phyloP scores from a whole-genome alignment of 2,888 invertebrate genomes.

The Mechanitis messenoides region DNA sequence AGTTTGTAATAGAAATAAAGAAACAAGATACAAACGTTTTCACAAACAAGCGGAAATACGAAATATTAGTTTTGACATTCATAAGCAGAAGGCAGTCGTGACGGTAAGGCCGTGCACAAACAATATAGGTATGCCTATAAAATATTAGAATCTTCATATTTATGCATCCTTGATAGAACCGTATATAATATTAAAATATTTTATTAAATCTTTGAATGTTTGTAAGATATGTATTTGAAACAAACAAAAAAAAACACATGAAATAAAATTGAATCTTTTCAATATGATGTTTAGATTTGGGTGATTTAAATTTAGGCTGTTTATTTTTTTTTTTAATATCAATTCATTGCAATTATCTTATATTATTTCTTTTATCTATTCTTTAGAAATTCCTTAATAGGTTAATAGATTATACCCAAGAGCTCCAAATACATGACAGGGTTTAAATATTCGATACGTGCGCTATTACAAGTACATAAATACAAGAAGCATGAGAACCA shows the following conservation, averaged over 20 bases:
- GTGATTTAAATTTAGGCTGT: no score
- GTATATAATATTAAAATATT: background rate
- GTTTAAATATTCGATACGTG: slow-evolving; percentile 41
- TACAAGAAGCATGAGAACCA: slow-evolving; percentile 30
- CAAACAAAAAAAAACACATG: no score
- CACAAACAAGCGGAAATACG: slow-evolving; percentile 26
- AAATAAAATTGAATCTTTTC: no score
- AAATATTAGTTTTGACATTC: slow-evolving; percentile 33
- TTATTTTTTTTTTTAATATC: background rate
- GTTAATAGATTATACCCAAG: no score
- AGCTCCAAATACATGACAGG: slow-evolving; percentile 29
- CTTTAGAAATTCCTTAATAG: no score
- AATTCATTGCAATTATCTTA: background rate
- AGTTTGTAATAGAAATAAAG: background rate
- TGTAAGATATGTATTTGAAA: background rate
- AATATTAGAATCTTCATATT: slow-evolving; percentile 51
- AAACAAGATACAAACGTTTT: slow-evolving; percentile 20
- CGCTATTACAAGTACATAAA: slow-evolving; percentile 39
- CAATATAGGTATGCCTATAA: slow-evolving; percentile 40
- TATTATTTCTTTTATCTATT: no score
- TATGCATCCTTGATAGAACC: slow-evolving; percentile 19
- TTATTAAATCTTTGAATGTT: slow-evolving; percentile 8
- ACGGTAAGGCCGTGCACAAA: slow-evolving; percentile 47
- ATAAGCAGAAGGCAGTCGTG: slow-evolving; percentile 52
- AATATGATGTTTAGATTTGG: no score